phyloP scores from a whole-genome alignment of 1,140 invertebrate genomes.

The Drosophila lowei region DNA sequence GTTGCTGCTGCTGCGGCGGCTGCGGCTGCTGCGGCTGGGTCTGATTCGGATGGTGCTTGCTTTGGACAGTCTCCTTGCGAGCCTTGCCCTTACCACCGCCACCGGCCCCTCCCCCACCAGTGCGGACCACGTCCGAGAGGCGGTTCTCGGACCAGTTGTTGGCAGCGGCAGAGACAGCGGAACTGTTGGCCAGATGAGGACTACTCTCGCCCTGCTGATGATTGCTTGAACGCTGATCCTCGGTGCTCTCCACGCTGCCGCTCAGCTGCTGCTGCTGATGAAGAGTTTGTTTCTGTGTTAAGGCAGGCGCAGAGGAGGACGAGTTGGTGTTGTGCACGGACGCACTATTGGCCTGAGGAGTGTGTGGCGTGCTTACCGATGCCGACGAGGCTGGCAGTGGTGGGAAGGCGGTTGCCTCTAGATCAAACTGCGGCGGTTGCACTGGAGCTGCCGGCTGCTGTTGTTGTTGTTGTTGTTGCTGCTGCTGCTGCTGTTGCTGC shows the following conservation, averaged over 20 bases:
- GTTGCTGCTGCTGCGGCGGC: conserved; percentile 3
- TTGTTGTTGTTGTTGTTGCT: conserved; percentile 67
- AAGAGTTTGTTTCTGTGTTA: conserved; percentile 38
- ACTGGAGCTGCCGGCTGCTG: conserved; percentile 67
- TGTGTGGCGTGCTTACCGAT: conserved; percentile 47
- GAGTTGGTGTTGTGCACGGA: conserved; percentile 46
- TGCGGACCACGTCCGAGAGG: conserved; percentile 91
- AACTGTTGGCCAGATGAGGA: conserved; percentile 60
- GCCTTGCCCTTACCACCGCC: conserved; percentile 66
- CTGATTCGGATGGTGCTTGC: conserved; percentile 50
- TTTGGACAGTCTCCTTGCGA: conserved; percentile 83
- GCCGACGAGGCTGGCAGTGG: conserved; percentile 86
- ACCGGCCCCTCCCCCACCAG: conserved; percentile 50
- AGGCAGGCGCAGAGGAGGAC: conserved; percentile 22
- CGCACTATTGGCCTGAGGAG: conserved; percentile 48
- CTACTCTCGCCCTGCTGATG: conserved; percentile 45
- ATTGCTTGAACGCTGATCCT: conserved; percentile 55
- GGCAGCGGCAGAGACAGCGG: conserved; percentile 25
- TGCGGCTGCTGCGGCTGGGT: conserved; percentile 40
- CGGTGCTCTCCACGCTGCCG: conserved; percentile 35
- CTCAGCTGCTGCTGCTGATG: conserved; percentile 29
- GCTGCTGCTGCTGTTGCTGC: conserved; percentile 71
- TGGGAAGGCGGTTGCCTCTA: conserved; percentile 92
- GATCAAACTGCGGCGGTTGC: conserved; percentile 88
- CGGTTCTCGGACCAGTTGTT: conserved; percentile 84